phyloP scores from a whole-genome alignment of 2,113 vertebrate genomes.

The Nipponia nippon region DNA sequence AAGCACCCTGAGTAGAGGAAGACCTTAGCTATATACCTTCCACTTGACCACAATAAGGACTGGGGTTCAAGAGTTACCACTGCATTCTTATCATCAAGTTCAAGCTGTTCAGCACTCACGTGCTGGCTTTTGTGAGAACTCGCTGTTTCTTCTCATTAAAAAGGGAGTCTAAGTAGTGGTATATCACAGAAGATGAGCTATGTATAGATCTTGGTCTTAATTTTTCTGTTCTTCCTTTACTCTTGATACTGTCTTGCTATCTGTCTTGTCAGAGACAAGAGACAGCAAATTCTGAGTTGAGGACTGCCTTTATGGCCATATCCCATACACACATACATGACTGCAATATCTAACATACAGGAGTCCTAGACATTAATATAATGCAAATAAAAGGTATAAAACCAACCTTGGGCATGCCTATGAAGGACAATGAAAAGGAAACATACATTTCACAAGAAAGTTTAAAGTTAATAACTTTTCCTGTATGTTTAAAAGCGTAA shows the following conservation, averaged over 20 bases:
- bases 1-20: neutral
- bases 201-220: neutral
- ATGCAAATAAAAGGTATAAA: neutral
- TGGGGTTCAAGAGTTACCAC: neutral
- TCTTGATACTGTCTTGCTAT: neutral
- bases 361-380: neutral
- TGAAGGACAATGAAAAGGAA: neutral
- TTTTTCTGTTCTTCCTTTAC: neutral
- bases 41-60: neutral
- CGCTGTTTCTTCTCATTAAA: neutral
- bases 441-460: neutral
- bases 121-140: neutral
- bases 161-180: neutral
- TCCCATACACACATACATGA: too few species aligned
- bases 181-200: neutral
- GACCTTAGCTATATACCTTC: neutral
- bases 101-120: neutral
- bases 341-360: neutral
- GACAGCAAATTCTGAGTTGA: neutral
- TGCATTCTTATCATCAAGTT: neutral
- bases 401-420: neutral
- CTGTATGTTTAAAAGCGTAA: neutral
- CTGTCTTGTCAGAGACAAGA: neutral
- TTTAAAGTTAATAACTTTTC: neutral
- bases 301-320: neutral